Evolutionary conservation across 2,888 invertebrate species (phyloP).

Genomic region (Phyto melanocephala): DNA sequence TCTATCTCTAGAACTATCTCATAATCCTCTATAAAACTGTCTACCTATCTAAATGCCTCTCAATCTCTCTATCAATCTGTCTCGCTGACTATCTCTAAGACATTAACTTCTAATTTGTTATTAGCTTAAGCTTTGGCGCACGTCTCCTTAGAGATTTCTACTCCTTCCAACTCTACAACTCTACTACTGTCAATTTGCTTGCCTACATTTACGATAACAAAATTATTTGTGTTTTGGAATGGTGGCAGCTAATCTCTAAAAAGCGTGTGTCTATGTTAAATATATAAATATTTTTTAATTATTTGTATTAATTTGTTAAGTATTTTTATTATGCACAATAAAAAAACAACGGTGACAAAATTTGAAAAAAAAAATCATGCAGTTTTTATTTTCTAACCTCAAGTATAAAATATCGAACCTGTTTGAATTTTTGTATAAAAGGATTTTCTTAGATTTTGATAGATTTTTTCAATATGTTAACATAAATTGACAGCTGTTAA

Average conservation of each 20-base stretch:
- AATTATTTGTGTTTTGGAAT: constrained; percentile 60
- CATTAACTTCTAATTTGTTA: constrained; percentile 49
- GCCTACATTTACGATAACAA: constrained; percentile 64
- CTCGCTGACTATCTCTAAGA: constrained; percentile 28
- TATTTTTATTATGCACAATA: constrained; percentile 75
- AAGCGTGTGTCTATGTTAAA: constrained; percentile 58
- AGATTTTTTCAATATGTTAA: too few relatives aligned
- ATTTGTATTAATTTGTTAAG: constrained; percentile 75
- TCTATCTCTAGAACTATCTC: constrained; percentile 39
- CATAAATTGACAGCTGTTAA: too few relatives aligned
- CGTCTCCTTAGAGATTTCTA: constrained; percentile 52
- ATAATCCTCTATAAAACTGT: constrained; percentile 5
- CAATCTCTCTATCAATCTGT: constrained; percentile 19
- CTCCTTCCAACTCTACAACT: constrained; percentile 12
- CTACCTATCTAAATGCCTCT: background rate
- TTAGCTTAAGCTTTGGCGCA: constrained; percentile 54
- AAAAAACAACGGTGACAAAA: constrained; percentile 79
- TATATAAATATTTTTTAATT: constrained; percentile 59
- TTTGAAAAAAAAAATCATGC: constrained; percentile 68
- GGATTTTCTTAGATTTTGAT: too few relatives aligned
- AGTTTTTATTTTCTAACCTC: constrained; percentile 3
- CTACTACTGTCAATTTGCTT: constrained; percentile 50
- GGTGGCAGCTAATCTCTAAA: constrained; percentile 51
- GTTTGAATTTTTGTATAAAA: too few relatives aligned
- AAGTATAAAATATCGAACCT: too few relatives aligned